These are phyloP conservation scores for Drosophila paulistorum DNA, from an alignment of 1,140 invertebrate species.

Conservation along the genomic window DNA sequence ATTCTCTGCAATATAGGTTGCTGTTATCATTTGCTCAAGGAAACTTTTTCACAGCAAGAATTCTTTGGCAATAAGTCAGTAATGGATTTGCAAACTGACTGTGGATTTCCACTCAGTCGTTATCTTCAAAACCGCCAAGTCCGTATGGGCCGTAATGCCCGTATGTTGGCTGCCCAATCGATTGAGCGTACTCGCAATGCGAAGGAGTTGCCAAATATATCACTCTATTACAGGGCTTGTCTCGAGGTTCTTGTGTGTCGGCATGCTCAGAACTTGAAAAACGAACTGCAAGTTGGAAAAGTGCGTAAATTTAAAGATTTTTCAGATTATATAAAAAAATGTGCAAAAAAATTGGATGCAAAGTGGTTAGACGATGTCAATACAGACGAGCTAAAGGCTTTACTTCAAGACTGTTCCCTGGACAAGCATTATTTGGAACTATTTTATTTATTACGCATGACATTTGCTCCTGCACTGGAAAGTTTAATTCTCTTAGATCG, in stretches of 20 bases:
- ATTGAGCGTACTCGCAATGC: conserved; percentile 86
- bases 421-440: conserved; percentile 88
- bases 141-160: conserved; percentile 89
- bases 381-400: conserved; percentile 83
- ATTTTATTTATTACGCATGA: conserved; percentile 92
- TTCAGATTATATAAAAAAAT: conserved; percentile 87
- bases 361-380: conserved; percentile 49
- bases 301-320: conserved; percentile 85
- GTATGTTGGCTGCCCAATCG: conserved; percentile 93
- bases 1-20: conserved; percentile 93
- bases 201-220: conserved; percentile 85
- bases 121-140: conserved; percentile 85
- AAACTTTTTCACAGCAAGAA: conserved; percentile 84
- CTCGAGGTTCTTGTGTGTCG: conserved; percentile 87
- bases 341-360: conserved; percentile 69
- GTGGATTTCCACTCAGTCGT: conserved; percentile 88
- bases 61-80: conserved; percentile 69
- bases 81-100: conserved; percentile 54
- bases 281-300: conserved; percentile 74
- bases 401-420: conserved; percentile 83
- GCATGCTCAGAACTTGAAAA: conserved; percentile 61
- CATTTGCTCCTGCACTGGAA: conserved; percentile 93
- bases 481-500: conserved; percentile 93
- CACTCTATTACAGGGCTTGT: conserved; percentile 89
- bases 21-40: conserved; percentile 93